phyloP scores from a whole-genome alignment of 1,140 invertebrate genomes.

The Saxidomus purpurata region DNA sequence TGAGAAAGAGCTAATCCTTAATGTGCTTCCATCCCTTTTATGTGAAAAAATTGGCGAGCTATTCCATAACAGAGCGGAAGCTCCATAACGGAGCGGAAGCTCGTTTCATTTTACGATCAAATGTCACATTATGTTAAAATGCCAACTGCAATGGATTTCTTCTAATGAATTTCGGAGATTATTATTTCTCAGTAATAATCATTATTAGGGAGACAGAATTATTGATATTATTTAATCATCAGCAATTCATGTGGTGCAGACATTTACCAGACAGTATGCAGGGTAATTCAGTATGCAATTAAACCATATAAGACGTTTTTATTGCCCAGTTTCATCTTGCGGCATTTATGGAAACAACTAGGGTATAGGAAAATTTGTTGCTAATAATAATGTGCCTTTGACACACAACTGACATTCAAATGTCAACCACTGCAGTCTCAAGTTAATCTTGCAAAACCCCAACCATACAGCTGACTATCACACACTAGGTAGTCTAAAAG shows the following conservation, averaged over 20 bases:
- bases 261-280: neutral
- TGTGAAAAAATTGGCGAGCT: too few species aligned
- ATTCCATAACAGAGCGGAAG: too few species aligned
- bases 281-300: neutral
- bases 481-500: too few species aligned
- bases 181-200: neutral
- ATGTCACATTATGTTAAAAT: neutral
- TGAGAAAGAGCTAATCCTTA: too few species aligned
- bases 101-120: neutral
- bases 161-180: neutral
- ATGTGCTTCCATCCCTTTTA: too few species aligned
- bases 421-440: neutral
- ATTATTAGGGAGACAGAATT: neutral
- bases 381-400: neutral
- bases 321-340: neutral
- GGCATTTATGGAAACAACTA: neutral
- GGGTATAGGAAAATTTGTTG: neutral
- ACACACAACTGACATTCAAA: conserved; percentile 2
- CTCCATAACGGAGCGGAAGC: neutral
- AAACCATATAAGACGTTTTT: conserved; percentile 13
- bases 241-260: neutral
- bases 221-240: neutral
- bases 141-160: conserved; percentile 6
- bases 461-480: too few species aligned
- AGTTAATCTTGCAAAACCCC: neutral